Base-by-base conservation (phyloP, 2,888 invertebrate genomes). In the Chrysina gloriosa region DNA sequence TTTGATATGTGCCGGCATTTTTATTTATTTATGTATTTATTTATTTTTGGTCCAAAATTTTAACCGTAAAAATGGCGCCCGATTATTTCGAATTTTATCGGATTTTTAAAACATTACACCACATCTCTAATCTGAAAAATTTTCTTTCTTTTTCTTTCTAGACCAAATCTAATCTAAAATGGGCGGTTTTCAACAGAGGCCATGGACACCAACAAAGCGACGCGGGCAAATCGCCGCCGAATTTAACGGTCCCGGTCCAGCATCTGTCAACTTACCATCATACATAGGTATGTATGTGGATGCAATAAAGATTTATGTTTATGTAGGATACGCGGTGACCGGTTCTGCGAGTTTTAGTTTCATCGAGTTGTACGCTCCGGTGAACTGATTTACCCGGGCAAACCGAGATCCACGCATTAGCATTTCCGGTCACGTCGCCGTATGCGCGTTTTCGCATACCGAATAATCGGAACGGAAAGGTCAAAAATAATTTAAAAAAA, bases 171-270 rank as follows among this genome's bases (percentile, higher is more conserved):
- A 58, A 39, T 39, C 25, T 56, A 80, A 76, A 71, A 89, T 89
- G 88, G 88, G 89, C 80, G 93, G 92, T 77, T 88, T 92, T 79
- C 90, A 92, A 76, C 95, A 95, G 85, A 89, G 92, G 82, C 91
- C 93, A 72, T 96, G 95, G 95, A 94, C 93, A 66, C 95, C 95
- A 39, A 95, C 95, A 36, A 93, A 93, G 81, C 88, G 95, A 71
- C 88, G 94, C 58, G 95, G 95, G 34, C 93, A 93, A 16, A 96
- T 96, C 70, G 93, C 94, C 48, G 95, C 96, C 1, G 96, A 96
- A 84, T 89, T 89, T 74, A 86, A 88, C 65, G 94, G 93, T 78
- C 96, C 96, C 16, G 96, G 96, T 67, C 96, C 96, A 27, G 95
- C 95, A 16, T 92, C 92, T 72, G 94, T 96, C 3, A 88, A 90